Base-by-base conservation (phyloP, 2,888 invertebrate genomes). In the Cephus spinipes region DNA sequence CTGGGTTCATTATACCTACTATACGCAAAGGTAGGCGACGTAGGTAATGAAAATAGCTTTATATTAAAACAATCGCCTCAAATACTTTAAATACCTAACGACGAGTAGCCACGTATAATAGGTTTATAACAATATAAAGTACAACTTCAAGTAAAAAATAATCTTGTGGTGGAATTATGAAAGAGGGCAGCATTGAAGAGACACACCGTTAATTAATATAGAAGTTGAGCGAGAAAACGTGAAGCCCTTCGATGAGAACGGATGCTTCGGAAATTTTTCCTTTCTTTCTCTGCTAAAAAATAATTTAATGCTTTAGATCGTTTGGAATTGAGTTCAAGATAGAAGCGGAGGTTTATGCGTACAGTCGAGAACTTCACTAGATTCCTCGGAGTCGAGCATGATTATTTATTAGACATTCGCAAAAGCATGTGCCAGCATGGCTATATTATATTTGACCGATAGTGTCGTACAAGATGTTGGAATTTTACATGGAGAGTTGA, bases 1-100 rank as follows among this genome's bases (percentile, higher is more conserved):
- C 91, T 85, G 91, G 91, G 87, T 91, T 92, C 88, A 83, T 91
- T 87, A 90, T 92, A 89, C 92, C 92, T 87, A 88, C 86, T 86
- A 91, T 92, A 87, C 87, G 88, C 82, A 90, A 90, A 92, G 92
- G 92, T 92, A 92, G 90, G 91, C 88, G 81, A 86, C 79, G 85
- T 86, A 87, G 83, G 82, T 76, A 73, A 75, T 80, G 79, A 79
- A 77, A 77, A 80, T 83, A 76, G 80, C 74, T 82, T 77, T 31
- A 71, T 71, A 75, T 83, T 55, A 55, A 23, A 55, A 23, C 55
- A 55, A 55, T 55, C 55, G 55, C 9, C 23, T 55, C 55, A 23
- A 23, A 55, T 23, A 55, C 23, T 55, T 55, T 55, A 23, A 55
- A 55, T 55, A 55, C 23, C 15, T 40, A 40, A 40, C 40, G 15